Evolutionary conservation across 2,888 invertebrate genomes (phyloP).

Genomic region (Clitarchus hookeri): DNA sequence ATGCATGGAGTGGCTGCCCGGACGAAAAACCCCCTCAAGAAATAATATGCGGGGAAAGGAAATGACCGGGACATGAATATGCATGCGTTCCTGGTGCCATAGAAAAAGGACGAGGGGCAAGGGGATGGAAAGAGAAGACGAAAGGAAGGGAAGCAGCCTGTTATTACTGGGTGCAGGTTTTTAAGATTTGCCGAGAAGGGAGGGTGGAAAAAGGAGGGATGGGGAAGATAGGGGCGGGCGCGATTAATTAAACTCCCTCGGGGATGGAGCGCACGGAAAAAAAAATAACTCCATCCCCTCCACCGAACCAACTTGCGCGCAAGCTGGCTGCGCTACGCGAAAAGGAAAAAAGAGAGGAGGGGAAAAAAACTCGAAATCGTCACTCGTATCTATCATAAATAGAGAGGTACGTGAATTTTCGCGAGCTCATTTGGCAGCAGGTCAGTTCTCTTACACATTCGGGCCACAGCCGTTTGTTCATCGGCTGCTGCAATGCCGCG

Average conservation of each 20-base stretch:
- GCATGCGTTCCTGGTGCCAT: slow-evolving; percentile 18
- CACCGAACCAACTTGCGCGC: neutral
- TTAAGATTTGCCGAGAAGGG: slow-evolving; percentile 19
- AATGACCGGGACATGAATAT: slow-evolving; percentile 32
- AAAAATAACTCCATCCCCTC: neutral
- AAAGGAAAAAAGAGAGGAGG: no score
- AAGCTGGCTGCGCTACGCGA: neutral
- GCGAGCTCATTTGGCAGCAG: no score
- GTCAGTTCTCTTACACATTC: no score
- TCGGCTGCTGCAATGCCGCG: no score
- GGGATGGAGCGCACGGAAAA: slow-evolving; percentile 1
- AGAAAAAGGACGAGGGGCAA: neutral
- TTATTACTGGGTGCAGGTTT: slow-evolving; percentile 24
- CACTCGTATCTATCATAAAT: no score
- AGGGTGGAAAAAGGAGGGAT: neutral
- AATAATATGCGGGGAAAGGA: slow-evolving; percentile 32
- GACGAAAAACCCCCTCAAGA: slow-evolving; percentile 23
- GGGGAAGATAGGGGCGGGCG: neutral
- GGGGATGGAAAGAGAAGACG: neutral
- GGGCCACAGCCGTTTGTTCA: no score
- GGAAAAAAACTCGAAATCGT: no score
- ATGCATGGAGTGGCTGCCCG: neutral
- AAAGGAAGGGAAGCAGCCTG: neutral
- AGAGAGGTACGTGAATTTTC: no score
- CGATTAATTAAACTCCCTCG: slow-evolving; percentile 23